Conservation (phyloP, 2,113 vertebrate species). For the Xyliphius kryptos region DNA sequence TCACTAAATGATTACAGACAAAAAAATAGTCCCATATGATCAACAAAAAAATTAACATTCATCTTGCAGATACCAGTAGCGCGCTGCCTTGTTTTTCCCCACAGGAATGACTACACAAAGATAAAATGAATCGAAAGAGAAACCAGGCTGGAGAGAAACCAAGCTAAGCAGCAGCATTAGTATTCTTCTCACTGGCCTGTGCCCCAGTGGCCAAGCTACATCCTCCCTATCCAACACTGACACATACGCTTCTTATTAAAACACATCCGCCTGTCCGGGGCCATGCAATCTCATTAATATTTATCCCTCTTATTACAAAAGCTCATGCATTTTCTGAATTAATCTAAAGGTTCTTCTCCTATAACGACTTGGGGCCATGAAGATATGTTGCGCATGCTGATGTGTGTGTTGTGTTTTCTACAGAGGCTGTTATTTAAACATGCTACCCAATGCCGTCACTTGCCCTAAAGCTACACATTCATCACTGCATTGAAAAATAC, state of each 20-base stretch:
- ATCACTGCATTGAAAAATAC: no score
- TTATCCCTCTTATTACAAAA: constrained; percentile 50
- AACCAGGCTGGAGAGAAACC: constrained; percentile 26
- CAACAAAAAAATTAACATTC: no score
- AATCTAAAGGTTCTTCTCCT: constrained; percentile 44
- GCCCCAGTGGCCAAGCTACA: constrained; percentile 29
- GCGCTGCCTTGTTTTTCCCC: no score
- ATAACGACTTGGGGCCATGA: constrained; percentile 26
- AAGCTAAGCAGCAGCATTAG: constrained; percentile 34
- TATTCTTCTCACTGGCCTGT: constrained; percentile 42
- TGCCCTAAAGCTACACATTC: no score
- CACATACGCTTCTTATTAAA: constrained; percentile 46
- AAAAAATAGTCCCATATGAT: no score
- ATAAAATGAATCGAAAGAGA: no score
- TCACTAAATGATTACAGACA: no score
- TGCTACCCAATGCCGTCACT: constrained; percentile 11
- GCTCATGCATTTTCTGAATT: constrained; percentile 49
- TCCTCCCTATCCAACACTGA: constrained; percentile 27
- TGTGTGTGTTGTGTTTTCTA: constrained; percentile 16
- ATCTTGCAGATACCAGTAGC: no score
- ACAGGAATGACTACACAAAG: no score
- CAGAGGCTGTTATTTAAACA: constrained; percentile 22
- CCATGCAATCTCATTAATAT: constrained; percentile 48
- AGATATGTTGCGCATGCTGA: constrained; percentile 1
- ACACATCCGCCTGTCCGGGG: constrained; percentile 31